phyloP scores from a whole-genome alignment of 2,797 vertebrate genomes.

The Helostoma temminkii region DNA sequence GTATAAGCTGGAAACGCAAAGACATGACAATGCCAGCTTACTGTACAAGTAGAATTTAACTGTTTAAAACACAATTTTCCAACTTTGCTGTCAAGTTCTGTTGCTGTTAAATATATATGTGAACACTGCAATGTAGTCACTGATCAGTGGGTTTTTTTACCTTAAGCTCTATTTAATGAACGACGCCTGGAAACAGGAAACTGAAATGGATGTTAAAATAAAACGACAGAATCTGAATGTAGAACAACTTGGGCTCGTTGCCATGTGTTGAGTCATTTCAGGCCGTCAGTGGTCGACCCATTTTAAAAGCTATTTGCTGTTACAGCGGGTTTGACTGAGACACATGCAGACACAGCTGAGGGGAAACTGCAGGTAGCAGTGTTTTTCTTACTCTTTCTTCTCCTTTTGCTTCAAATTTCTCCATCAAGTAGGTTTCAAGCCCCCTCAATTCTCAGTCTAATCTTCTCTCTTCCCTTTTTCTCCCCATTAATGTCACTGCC shows the following conservation, averaged over 20 bases:
- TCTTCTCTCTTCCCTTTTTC: neutral
- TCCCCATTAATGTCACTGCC: slow-evolving; percentile 21
- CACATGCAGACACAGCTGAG: neutral
- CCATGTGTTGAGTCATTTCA: slow-evolving; percentile 1
- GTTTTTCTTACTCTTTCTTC: neutral
- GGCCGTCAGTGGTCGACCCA: neutral
- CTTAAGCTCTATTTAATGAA: neutral
- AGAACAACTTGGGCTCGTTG: neutral
- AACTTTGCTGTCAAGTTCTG: neutral
- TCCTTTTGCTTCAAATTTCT: neutral
- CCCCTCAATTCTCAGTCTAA: neutral
- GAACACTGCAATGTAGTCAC: neutral
- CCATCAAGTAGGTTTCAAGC: slow-evolving; percentile 10
- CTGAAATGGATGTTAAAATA: neutral
- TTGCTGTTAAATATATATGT: neutral
- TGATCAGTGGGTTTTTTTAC: neutral
- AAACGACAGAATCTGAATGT: too few species aligned
- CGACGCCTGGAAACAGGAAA: neutral
- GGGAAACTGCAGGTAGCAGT: neutral
- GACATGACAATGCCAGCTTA: too few species aligned
- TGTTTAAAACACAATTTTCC: neutral
- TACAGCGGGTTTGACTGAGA: slow-evolving; percentile 8
- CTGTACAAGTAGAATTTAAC: too few species aligned
- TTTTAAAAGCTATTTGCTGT: slow-evolving; percentile 16
- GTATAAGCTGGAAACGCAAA: too few species aligned